phyloP scores from a whole-genome alignment of 2,888 invertebrate species.

The Hemicrepidius hirtus region DNA sequence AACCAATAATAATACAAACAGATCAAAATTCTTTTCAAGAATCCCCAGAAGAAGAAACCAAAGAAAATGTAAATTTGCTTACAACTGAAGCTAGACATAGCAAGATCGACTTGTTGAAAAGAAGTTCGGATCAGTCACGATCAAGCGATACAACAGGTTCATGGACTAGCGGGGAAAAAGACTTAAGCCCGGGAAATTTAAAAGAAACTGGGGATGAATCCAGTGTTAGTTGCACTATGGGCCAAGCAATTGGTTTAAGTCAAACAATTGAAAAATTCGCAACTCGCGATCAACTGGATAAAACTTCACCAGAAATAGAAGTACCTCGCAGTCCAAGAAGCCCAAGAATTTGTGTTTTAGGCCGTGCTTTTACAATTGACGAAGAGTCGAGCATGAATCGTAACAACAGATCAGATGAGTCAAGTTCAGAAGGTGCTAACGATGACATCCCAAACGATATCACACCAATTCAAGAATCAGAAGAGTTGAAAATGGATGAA shows the following conservation, averaged over 20 bases:
- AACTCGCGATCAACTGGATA: conserved; percentile 77
- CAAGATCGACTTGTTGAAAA: conserved; percentile 76
- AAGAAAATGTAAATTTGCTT: conserved; percentile 59
- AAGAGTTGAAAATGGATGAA: conserved; percentile 53
- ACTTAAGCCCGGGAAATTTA: conserved; percentile 75
- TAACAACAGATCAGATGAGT: conserved; percentile 64
- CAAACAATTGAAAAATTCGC: conserved; percentile 82
- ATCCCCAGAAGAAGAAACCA: conserved; percentile 50
- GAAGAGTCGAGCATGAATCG: conserved; percentile 64
- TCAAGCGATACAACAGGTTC: conserved; percentile 86
- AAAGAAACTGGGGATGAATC: conserved; percentile 84
- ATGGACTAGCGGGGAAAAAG: conserved; percentile 87
- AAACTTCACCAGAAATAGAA: conserved; percentile 65
- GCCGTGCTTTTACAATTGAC: conserved; percentile 71
- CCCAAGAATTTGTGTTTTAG: conserved; percentile 69
- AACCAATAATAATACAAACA: conserved; percentile 42
- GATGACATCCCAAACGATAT: conserved; percentile 69
- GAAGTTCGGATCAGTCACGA: conserved; percentile 84
- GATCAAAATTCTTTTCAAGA: conserved; percentile 43
- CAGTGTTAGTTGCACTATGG: conserved; percentile 86
- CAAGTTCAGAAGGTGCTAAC: conserved; percentile 60
- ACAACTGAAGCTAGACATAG: conserved; percentile 73
- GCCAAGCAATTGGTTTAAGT: conserved; percentile 85
- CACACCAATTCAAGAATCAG: conserved; percentile 64
- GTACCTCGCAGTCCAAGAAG: conserved; percentile 66